A percentile compares a stretch with the other conserved stretches of the same genome.
These are phyloP conservation scores for Drosophila testacea DNA, from an alignment of 2,888 invertebrate genomes.

Conservation along the genomic window DNA sequence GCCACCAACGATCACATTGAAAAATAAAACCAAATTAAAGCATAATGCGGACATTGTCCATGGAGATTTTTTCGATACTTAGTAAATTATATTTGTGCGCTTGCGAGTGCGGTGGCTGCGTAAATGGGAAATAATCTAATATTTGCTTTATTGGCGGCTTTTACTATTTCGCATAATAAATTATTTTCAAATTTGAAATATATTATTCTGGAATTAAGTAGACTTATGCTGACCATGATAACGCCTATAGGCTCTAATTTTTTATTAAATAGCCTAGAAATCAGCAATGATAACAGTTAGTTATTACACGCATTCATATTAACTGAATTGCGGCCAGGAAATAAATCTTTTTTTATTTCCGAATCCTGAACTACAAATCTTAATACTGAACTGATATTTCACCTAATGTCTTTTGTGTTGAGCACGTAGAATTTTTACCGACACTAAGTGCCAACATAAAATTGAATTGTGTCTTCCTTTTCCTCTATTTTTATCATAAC, in stretches of 20 bases:
- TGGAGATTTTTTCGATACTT: background rate
- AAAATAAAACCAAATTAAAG: background rate
- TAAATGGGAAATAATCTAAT: constrained; percentile 7
- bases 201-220: background rate
- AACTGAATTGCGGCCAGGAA: background rate
- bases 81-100: background rate
- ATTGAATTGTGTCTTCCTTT: constrained; percentile 8
- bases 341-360: background rate
- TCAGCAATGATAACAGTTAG: too few species aligned
- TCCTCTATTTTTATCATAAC: background rate
- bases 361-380: constrained; percentile 1
- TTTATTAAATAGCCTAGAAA: too few species aligned
- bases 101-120: background rate
- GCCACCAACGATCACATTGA: background rate
- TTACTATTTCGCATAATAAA: background rate
- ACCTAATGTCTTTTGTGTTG: constrained; percentile 4
- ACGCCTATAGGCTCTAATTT: too few species aligned
- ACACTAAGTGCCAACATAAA: constrained; percentile 8
- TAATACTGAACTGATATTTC: background rate
- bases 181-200: background rate
- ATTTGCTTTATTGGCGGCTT: background rate
- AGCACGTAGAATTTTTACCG: constrained; percentile 1
- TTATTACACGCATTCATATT: background rate
- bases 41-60: constrained; percentile 1
- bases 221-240: background rate